Evolutionary conservation across 2,888 invertebrate species (phyloP), one percentile per base, ranked within the genome.

Genomic region (Lasioglossum figueresi): DNA sequence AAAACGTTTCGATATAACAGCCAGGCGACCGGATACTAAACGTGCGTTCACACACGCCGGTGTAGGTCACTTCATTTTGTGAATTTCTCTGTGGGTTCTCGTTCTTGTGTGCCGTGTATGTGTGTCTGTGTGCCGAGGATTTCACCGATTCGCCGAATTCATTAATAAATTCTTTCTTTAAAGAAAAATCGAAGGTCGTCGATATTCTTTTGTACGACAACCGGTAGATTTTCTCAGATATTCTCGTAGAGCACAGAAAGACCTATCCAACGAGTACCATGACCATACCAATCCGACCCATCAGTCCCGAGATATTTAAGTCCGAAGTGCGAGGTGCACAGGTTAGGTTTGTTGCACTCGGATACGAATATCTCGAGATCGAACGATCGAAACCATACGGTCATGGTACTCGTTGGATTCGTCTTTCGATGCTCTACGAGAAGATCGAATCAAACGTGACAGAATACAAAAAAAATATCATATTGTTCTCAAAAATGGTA

Each of bases 1-100:
- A 89, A 93, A 92, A 68, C 8, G 23, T 91, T 92, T 93, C 90
- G 89, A 92, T 92, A 91, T 92, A 94, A 94, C 94, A 94, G 93
- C 93, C 93, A 93, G 92, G 85, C 87, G 92, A 93, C 91, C 91
- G 90, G 87, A 87, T 84, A 82, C 88, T 66, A 76, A 45, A 76
- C 74, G 73, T 77, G 43, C 75, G 40, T 70, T 12, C 23, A 16
- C 75, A 23, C 66, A 73, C 77, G 66, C 85, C 80, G 83, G 80
- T 80, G 83, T 85, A 76, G 87, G 84, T 87, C 89, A 84, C 78
- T 90, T 90, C 83, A 88, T 87, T 88, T 89, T 87, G 87, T 86
- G 88, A 91, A 92, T 87, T 34, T 90, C 91, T 86, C 88, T 88
- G 89, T 90, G 91, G 10, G 37, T 40, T 16, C 5, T 5, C 37